These are phyloP conservation scores for Ophion ellenae DNA, from an alignment of 2,888 invertebrate species.

Conservation along the genomic window DNA sequence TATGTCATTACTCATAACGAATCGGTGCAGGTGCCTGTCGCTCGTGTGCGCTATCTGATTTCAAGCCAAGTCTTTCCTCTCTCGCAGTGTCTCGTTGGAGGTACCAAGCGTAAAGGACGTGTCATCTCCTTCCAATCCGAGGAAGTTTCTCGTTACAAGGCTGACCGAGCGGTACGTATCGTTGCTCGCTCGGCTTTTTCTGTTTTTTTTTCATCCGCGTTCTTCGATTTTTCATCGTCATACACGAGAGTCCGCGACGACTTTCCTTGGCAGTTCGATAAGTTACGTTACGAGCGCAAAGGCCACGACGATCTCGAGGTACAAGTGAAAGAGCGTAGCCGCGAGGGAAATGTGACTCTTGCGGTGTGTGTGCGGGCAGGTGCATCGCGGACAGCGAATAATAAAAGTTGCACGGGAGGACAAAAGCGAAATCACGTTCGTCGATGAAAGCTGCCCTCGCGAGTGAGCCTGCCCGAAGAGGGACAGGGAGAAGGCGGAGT, in stretches of 20 bases:
- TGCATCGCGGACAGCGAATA: conserved; percentile 33
- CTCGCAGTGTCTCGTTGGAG: conserved; percentile 21
- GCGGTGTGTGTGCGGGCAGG: conserved; percentile 42
- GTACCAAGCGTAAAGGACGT: conserved; percentile 27
- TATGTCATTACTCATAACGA: background rate
- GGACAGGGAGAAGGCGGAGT: conserved; percentile 22
- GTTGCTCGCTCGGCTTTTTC: conserved; percentile 7
- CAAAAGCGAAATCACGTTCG: conserved; percentile 64
- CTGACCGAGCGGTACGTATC: conserved; percentile 23
- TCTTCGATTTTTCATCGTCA: conserved; percentile 50
- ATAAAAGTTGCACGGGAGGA: conserved; percentile 30
- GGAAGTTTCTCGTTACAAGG: conserved; percentile 34
- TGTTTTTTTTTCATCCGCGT: background rate
- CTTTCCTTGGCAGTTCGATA: background rate
- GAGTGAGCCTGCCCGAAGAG: conserved; percentile 11
- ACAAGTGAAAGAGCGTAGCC: conserved; percentile 39
- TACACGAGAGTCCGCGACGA: background rate
- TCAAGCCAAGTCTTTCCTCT: conserved; percentile 7
- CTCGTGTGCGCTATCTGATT: conserved; percentile 32
- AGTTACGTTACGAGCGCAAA: background rate
- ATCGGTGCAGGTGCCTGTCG: conserved; percentile 38
- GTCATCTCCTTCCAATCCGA: conserved; percentile 57
- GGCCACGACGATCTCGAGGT: background rate
- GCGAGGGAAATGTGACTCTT: conserved; percentile 22
- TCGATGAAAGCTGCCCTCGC: conserved; percentile 63